Conservation (phyloP, 2,113 vertebrate genomes). For the Platichthys stellatus region DNA sequence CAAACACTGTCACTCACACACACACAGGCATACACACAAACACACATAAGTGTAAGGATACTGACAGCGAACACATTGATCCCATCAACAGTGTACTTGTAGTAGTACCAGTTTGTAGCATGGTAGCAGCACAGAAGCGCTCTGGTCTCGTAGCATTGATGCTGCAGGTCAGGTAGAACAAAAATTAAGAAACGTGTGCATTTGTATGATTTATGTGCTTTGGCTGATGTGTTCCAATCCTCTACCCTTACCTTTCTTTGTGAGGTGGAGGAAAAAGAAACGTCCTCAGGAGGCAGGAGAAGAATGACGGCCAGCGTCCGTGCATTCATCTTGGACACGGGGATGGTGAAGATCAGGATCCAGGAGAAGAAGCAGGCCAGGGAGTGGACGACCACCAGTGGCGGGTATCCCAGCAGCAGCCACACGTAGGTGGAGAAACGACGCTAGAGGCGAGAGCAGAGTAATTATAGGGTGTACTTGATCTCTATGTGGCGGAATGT, state of each 20-base stretch:
- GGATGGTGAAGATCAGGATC: constrained; percentile 85
- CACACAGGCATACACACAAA: background rate
- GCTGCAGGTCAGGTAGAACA: constrained; percentile 52
- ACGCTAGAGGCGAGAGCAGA: constrained; percentile 58
- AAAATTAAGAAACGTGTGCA: background rate
- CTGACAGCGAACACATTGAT: constrained; percentile 87
- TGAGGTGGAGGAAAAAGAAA: constrained; percentile 67
- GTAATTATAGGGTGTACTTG: too few relatives aligned
- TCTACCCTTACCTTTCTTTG: constrained; percentile 60
- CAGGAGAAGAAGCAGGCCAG: constrained; percentile 82
- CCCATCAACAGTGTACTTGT: constrained; percentile 87
- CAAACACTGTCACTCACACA: background rate
- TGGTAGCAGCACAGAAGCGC: constrained; percentile 83
- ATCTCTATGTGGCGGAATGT: background rate
- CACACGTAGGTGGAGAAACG: constrained; percentile 62
- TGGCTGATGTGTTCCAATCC: background rate
- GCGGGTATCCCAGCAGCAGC: constrained; percentile 84
- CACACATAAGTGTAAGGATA: constrained; percentile 76
- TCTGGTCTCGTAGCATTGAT: constrained; percentile 68
- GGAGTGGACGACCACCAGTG: constrained; percentile 78
- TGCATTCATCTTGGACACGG: constrained; percentile 82
- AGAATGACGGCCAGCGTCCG: constrained; percentile 73
- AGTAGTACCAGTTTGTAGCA: constrained; percentile 87
- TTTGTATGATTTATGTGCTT: background rate
- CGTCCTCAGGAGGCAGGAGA: constrained; percentile 77